Evolutionary conservation across 1,140 invertebrate species (phyloP), one percentile per base, ranked within the genome.

Genomic region (Cecropterus lyciades): DNA sequence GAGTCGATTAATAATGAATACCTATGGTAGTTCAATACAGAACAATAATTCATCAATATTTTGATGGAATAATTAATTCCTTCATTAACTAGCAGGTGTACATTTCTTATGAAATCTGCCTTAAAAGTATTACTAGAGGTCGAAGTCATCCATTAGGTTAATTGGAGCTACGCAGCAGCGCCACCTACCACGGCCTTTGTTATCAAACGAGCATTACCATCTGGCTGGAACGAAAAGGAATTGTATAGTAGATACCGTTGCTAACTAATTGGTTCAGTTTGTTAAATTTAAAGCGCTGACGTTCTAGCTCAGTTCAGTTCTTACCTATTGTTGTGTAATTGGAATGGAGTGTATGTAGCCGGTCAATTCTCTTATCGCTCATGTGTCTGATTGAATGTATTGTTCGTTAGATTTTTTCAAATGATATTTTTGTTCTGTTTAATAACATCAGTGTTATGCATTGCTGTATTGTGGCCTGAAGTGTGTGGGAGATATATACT

Each of bases 101-200:
- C 9, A 13, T n/a, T n/a, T 40, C 43, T 45, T 17, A 17, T 15
- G 14, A 45, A 45, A 45, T 45, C 6, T 8, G 9, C 0, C 14
- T n/a, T 17, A 24, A 60, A 60, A 49, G 57, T 60, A 60, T 60
- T n/a, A n/a, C n/a, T 60, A 45, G 27, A 89, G 84, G 86, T 82
- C 82, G 80, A 76, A 72, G 79, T 59, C 82, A 80, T 89, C 84
- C 88, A 91, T 91, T 91, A 91, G 80, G 73, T 81, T 89, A 89
- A 91, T 89, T 88, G 85, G 72, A 79, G 78, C 76, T 68, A 70
- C n/a, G n/a, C 56, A 72, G 52, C 74, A 75, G 80, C 72, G 75
- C 67, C 75, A 83, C 74, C 77, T 85, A 80, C 72, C 73, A 56
- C 77, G n/a, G n/a, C 73, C 84, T 88, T 88, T 81, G 82, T n/a